phyloP scores from a whole-genome alignment of 2,888 invertebrate genomes.

The Fissipunctia ypsillon region DNA sequence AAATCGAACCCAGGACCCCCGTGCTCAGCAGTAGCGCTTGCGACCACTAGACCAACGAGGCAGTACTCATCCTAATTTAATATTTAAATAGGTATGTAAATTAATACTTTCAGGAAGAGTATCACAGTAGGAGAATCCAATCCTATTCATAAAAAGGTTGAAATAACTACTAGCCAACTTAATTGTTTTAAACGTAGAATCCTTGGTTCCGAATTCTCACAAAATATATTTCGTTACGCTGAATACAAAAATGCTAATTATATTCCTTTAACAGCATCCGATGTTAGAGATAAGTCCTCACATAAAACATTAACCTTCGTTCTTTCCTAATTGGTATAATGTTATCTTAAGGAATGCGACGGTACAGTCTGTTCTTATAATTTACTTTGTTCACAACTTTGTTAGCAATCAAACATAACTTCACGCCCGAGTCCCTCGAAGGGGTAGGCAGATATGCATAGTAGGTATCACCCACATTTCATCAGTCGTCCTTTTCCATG shows the following conservation, averaged over 20 bases:
- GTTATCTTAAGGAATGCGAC: slow-evolving; percentile 37
- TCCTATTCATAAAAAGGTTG: not conserved
- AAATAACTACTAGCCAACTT: not conserved
- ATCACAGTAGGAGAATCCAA: not conserved
- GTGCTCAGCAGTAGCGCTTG: too few species aligned
- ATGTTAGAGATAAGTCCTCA: slow-evolving; percentile 30
- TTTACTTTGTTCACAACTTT: not conserved
- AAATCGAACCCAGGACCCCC: too few species aligned
- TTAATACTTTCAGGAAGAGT: not conserved
- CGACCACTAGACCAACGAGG: too few species aligned
- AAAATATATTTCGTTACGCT: slow-evolving; percentile 12
- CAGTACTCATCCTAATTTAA: too few species aligned
- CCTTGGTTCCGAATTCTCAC: slow-evolving; percentile 41
- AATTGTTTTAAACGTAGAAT: slow-evolving; percentile 18
- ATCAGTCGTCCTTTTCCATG: too few species aligned
- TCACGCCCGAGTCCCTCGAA: too few species aligned
- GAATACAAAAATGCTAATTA: slow-evolving; percentile 45
- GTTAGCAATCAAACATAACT: not conserved
- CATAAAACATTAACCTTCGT: slow-evolving; percentile 33
- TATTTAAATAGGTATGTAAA: not conserved
- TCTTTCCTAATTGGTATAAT: slow-evolving; percentile 37
- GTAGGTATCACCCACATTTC: too few species aligned
- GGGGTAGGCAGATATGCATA: too few species aligned
- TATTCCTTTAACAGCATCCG: slow-evolving; percentile 22
- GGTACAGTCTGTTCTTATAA: not conserved